phyloP scores from a whole-genome alignment of 2,888 invertebrate species.

The Eristalinus aeneus region DNA sequence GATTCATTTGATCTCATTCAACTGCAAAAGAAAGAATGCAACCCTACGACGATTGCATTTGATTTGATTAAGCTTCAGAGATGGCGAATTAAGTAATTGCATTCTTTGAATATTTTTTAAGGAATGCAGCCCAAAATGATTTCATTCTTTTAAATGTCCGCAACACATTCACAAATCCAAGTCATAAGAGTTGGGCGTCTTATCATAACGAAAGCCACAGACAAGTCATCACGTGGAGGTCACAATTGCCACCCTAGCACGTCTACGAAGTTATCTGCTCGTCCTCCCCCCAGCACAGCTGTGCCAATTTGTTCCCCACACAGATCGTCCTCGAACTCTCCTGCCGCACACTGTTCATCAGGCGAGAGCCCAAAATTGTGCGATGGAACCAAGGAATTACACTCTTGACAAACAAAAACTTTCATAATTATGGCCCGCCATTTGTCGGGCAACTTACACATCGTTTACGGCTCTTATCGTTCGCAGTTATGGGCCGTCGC shows the following conservation, averaged over 20 bases:
- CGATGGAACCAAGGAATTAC: constrained; percentile 47
- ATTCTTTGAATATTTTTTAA: no score
- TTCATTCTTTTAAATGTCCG: no score
- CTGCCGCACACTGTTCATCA: not conserved
- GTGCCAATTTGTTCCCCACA: not conserved
- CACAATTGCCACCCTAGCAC: not conserved
- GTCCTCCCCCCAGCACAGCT: not conserved
- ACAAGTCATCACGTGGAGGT: not conserved
- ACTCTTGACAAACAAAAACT: constrained; percentile 54
- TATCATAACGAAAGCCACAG: not conserved
- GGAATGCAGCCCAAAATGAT: not conserved
- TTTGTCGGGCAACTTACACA: constrained; percentile 60
- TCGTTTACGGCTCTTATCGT: constrained; percentile 66
- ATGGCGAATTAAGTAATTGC: no score
- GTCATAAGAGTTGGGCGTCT: no score
- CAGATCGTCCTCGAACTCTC: no score
- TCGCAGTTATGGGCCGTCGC: constrained; percentile 56
- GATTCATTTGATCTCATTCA: no score
- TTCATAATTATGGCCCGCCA: constrained; percentile 58
- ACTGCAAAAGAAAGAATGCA: no score
- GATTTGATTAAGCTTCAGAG: no score
- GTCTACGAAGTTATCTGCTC: not conserved
- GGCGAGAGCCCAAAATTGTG: constrained; percentile 6
- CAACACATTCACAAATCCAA: no score
- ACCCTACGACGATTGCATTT: no score